Base-by-base conservation (phyloP, 2,888 invertebrate genomes). In the Sisyra nigra region DNA sequence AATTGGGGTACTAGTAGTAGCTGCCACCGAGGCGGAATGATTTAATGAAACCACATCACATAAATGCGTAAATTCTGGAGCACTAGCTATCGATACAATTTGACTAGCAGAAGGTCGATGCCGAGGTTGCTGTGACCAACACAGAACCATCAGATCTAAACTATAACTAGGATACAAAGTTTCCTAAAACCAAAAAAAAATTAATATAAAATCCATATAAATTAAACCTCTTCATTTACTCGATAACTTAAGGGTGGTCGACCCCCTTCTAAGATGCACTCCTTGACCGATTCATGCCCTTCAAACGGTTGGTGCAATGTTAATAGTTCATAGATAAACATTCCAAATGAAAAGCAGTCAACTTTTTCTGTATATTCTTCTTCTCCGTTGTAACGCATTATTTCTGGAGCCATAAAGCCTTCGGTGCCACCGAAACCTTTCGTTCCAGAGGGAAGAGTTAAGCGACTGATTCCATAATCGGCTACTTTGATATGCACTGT, bases 361-460 rank as follows among this genome's bases (percentile, higher is more conserved):
- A 96, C 94, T 72, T 97, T 97, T 57, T 96, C 94, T 0, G 94
- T 97, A 53, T 98, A 98, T 53, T 96, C 94, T 59, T 96, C 94
- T 60, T 97, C 97, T 0, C 98, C 98, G 59, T 96, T 97, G 62
- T 92, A 94, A 39, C 91, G 74, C 70, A 97, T 89, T 50, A 98
- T 97, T 69, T 98, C 97, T 0, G 97, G 98, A 2, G 97, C 98
- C 89, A 98, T 98, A 61, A 96, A 98, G 0, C 97, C 97, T 63
- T 94, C 93, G 0, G 98, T 98, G 2, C 98, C 97, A 1, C 96
- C 97, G 65, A 96, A 97, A 0, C 98, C 97, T 60, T 93, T 94
- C 0, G 91, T 86, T 1, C 92, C 91, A 1, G 87, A 87, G 0
- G 92, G 89, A 7, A 91, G 72, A 2, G 83, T 89, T 49, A 84